Base-by-base conservation (phyloP, 2,888 invertebrate species). In the Sarcophaga variegata region DNA sequence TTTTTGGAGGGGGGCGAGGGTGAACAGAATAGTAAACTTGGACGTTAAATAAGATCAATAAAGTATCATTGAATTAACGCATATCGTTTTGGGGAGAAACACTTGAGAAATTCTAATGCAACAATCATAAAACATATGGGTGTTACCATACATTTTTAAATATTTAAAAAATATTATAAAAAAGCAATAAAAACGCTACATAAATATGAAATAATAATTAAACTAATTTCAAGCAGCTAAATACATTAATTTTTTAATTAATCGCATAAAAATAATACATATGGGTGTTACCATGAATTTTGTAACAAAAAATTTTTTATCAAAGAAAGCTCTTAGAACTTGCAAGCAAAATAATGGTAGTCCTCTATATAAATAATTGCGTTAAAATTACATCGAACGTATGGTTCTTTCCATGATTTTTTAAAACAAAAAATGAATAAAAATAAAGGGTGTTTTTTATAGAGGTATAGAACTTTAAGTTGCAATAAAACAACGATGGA, bases 11-110 rank as follows among this genome's bases (percentile, higher is more conserved):
- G 54, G 4, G 11, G 20, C 27, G 3, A 76, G 49, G 22, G 63
- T 6, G 17, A 59, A 54, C 25, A 27, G 3, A 64, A 60, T 25
- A 79, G 14, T 62, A 59, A 67, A 12, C 12, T 81, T 14, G 63
- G 60, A 45, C 74, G 25, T 37, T 54, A 60, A 71, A 76, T 63
- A 49, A 60, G 66, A 71, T 75, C 70, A 75, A 80, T 37, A 80
- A 66, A 17, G 12, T 77, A 81, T 80, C 67, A 81, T 77, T 80
- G 69, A 76, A 77, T 81, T 81, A 80, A 77, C 69, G n/a, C 47
- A 74, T 69, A 77, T 62, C 12, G 8, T 72, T 37, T 37, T 14
- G 27, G 12, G 11, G 69, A 69, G 11, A 77, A 66, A 8, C 6
- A 59, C 59, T 17, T 20, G 20, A 37, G 37, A 74, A 60, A 54